Conservation (phyloP, 1,140 invertebrate genomes). For the Trissolcus basalis region DNA sequence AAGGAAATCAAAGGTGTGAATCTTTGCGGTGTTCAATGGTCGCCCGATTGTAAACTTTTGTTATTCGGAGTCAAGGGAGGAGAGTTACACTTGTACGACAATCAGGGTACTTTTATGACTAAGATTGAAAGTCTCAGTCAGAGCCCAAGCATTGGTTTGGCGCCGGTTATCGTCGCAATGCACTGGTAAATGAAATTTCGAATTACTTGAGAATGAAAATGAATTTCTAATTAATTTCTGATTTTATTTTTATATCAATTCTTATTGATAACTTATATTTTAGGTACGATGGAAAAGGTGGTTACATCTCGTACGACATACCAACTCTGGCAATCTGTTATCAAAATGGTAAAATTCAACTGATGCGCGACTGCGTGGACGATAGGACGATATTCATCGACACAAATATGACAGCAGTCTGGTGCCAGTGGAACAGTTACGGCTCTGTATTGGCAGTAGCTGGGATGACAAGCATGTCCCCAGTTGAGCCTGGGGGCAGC, state of each 20-base stretch:
- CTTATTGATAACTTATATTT: not conserved
- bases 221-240: too few relatives aligned
- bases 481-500: slow-evolving; percentile 58
- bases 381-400: slow-evolving; percentile 84
- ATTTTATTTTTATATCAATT: slow-evolving; percentile 11
- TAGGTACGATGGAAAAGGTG: slow-evolving; percentile 85
- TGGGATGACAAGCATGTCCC: slow-evolving; percentile 79
- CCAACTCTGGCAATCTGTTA: slow-evolving; percentile 92
- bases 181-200: slow-evolving; percentile 83
- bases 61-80: slow-evolving; percentile 94
- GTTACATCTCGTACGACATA: slow-evolving; percentile 82
- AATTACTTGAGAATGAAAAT: too few relatives aligned
- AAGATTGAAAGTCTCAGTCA: slow-evolving; percentile 70
- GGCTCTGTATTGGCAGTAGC: slow-evolving; percentile 92
- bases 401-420: slow-evolving; percentile 87
- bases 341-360: slow-evolving; percentile 88
- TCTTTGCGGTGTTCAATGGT: slow-evolving; percentile 92
- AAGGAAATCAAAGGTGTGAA: slow-evolving; percentile 93
- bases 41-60: slow-evolving; percentile 92
- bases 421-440: slow-evolving; percentile 93
- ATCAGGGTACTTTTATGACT: slow-evolving; percentile 82
- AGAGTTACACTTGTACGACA: slow-evolving; percentile 96
- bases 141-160: slow-evolving; percentile 34
- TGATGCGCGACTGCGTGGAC: slow-evolving; percentile 93
- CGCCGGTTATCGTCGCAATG: slow-evolving; percentile 82